Evolutionary conservation across 1,140 invertebrate genomes (phyloP).

Genomic region (Meloidogyne floridensis): DNA sequence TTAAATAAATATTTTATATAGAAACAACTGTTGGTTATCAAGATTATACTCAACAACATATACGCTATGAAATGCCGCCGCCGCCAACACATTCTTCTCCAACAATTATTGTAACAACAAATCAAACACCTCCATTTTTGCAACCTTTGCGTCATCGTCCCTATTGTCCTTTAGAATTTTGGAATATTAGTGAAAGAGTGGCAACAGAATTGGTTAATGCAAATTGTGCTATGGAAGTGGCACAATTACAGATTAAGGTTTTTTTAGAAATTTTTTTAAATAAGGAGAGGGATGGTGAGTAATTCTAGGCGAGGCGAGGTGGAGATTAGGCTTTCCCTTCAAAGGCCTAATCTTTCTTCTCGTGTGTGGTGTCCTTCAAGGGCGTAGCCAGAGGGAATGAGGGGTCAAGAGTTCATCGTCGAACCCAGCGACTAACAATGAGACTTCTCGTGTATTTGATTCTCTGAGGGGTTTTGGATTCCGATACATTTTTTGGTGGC

Average conservation of each 20-base stretch:
- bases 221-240: constrained; percentile 5
- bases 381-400: too few relatives aligned
- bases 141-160: background rate
- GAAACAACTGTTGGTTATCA: background rate
- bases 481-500: too few relatives aligned
- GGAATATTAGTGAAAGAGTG: background rate
- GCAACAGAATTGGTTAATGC: background rate
- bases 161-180: background rate
- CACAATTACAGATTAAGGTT: constrained; percentile 2
- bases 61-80: background rate
- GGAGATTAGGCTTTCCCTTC: too few relatives aligned
- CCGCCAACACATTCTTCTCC: background rate
- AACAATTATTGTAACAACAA: constrained; percentile 2
- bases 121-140: background rate
- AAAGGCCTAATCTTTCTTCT: too few relatives aligned
- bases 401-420: too few relatives aligned
- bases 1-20: too few relatives aligned
- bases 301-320: too few relatives aligned
- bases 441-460: too few relatives aligned
- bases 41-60: background rate
- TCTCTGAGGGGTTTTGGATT: too few relatives aligned
- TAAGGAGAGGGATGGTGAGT: too few relatives aligned
- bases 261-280: background rate
- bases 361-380: too few relatives aligned
- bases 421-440: too few relatives aligned